A percentile compares a stretch with the other conserved stretches of the same genome.
Conservation (phyloP, 23 tunicate genomes). For the Halocynthia roretzi region DNA sequence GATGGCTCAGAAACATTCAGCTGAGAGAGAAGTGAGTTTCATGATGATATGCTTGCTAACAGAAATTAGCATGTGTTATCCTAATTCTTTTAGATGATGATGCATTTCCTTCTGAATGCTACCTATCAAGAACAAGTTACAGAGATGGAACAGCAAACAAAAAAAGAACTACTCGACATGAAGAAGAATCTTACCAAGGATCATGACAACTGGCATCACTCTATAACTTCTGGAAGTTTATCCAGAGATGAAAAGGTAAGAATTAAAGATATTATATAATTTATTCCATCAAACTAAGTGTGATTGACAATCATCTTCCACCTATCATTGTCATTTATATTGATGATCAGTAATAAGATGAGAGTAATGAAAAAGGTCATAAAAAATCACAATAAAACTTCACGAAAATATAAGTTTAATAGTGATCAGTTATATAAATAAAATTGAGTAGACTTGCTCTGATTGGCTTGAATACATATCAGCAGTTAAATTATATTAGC, state of each 20-base stretch:
- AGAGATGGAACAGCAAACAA: conserved; percentile 9
- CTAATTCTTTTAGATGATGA: conserved; percentile 39
- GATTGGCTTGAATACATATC: too few species aligned
- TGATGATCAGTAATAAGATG: too few species aligned
- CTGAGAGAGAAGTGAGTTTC: conserved; percentile 54
- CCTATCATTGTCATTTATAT: too few species aligned
- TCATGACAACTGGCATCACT: conserved; percentile 27
- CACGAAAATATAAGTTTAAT: too few species aligned
- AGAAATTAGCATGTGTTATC: not conserved
- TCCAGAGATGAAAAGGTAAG: conserved; percentile 12
- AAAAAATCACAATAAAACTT: too few species aligned
- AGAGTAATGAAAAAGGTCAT: too few species aligned
- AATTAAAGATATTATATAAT: not conserved
- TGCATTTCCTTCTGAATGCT: conserved; percentile 44
- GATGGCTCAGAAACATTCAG: conserved; percentile 49
- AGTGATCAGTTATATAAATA: too few species aligned
- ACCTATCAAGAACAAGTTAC: not conserved
- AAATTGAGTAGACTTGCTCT: too few species aligned
- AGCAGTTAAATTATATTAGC: too few species aligned
- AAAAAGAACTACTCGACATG: conserved; percentile 21
- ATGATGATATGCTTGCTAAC: not conserved
- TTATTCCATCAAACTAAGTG: too few species aligned
- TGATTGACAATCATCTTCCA: too few species aligned
- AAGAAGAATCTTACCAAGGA: conserved; percentile 22
- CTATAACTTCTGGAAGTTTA: not conserved